Conservation (phyloP, 2,113 vertebrate species). For the Callaeas wilsoni region DNA sequence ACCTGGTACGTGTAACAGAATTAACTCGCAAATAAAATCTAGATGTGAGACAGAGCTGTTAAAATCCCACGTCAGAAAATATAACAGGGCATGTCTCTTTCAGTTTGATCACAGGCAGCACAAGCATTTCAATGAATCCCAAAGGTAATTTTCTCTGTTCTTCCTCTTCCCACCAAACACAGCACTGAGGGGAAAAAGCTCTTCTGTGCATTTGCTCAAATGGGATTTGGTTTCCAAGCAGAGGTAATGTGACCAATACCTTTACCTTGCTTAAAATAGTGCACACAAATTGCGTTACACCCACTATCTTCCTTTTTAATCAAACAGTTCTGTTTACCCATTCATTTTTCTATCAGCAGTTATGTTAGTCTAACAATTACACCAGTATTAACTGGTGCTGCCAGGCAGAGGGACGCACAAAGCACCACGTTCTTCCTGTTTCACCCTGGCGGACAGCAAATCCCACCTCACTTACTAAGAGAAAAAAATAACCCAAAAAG, state of each 20-base stretch:
- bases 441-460: neutral
- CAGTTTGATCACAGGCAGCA: neutral
- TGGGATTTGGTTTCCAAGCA: neutral
- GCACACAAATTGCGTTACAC: neutral
- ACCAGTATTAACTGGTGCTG: neutral
- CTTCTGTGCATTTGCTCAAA: neutral
- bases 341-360: neutral
- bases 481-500: neutral
- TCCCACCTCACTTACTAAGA: neutral
- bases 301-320: neutral
- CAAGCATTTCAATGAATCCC: neutral
- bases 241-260: neutral
- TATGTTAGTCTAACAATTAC: neutral
- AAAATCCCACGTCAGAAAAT: neutral
- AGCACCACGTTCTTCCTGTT: neutral
- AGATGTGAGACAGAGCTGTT: neutral
- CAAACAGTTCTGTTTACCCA: slow-evolving; percentile 27
- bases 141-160: neutral
- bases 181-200: neutral
- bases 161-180: neutral
- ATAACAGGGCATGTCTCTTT: neutral
- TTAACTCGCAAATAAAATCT: neutral
- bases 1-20: neutral
- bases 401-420: neutral
- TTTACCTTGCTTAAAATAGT: neutral